Evolutionary conservation across 2,888 invertebrate species (phyloP), one percentile per base, ranked within the genome.

Genomic region (Steinernema carpocapsae): DNA sequence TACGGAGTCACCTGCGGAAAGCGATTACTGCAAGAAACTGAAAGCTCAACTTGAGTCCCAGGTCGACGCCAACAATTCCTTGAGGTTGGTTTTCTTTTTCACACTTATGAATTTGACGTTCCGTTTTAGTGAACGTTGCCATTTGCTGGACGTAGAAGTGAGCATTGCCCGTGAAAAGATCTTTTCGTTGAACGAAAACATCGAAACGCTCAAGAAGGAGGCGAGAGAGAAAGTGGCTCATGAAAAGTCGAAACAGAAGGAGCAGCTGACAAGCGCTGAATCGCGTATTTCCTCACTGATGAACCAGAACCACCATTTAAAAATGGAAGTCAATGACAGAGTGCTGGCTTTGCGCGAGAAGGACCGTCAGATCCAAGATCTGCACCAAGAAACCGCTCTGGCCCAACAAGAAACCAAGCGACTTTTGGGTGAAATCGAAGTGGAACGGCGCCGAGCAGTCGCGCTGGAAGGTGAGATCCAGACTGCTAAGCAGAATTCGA

Each of bases 351-450:
- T 64, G 14, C 64, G 64, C 4, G 64, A 64, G 32, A 64, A 64
- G 32, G 64, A 64, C 3, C 64, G 64, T n/a, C 26, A 64, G 10
- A 64, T 64, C 37, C 32, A 29, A 12, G 64, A 64, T 17, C 19
- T 64, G 7, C 10, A 26, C 7, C 12, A 64, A 17, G 64, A 64
- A 32, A 26, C 32, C 1, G n/a, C 6, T 4, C 32, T 32, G 1
- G 22, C 64, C 12, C 64, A 64, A 32, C 64, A 64, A 26, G 64
- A 64, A 4, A 64, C 12, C 64, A 64, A 32, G 32, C 64, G 64
- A 6, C 10, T 26, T 12, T 17, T 29, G 6, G 14, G 32, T 26
- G 64, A 64, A 3, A 10, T 64, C 17, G 64, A 32, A 4, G 64
- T 29, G 14, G 64, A 64, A 17, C 29, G 64, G 32, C 64, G 64